Conservation (phyloP, 2,888 invertebrate genomes). For the Dichetophora obliterata region DNA sequence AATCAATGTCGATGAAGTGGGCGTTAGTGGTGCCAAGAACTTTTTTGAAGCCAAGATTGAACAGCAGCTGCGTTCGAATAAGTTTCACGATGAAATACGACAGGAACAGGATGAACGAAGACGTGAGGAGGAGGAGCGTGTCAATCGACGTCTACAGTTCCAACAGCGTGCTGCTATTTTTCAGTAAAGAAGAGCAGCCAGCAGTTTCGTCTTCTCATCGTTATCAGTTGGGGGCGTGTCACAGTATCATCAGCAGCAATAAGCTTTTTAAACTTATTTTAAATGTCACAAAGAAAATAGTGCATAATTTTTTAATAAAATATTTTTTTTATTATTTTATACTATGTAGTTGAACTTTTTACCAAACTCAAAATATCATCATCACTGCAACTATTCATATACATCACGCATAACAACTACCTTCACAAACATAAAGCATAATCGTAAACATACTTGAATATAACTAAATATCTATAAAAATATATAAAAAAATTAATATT, state of each 20-base stretch:
- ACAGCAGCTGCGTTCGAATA: conserved; percentile 83
- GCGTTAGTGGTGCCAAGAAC: conserved; percentile 93
- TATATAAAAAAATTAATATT: not conserved
- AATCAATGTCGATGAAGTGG: conserved; percentile 93
- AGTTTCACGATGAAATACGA: conserved; percentile 93
- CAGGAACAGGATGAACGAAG: conserved; percentile 92
- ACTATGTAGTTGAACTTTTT: too few species aligned
- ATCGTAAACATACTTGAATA: not conserved
- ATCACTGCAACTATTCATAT: not conserved
- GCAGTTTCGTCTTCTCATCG: not conserved
- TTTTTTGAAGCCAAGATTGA: conserved; percentile 98
- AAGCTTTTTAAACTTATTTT: conserved; percentile 25
- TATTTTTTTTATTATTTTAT: not conserved
- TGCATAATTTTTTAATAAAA: not conserved
- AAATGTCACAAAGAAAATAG: not conserved
- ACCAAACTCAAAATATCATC: not conserved
- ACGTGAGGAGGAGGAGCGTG: conserved; percentile 86
- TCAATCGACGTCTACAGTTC: conserved; percentile 84
- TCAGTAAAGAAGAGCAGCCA: conserved; percentile 69
- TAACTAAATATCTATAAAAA: not conserved
- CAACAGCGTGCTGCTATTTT: conserved; percentile 91
- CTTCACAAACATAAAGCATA: not conserved
- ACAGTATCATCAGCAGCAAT: conserved; percentile 28
- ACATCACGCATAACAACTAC: not conserved
- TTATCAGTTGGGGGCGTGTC: conserved; percentile 1